A percentile compares a stretch with the other conserved stretches of the same genome.
phyloP scores from a whole-genome alignment of 2,113 vertebrate genomes.

The Grammomys dolichurus region DNA sequence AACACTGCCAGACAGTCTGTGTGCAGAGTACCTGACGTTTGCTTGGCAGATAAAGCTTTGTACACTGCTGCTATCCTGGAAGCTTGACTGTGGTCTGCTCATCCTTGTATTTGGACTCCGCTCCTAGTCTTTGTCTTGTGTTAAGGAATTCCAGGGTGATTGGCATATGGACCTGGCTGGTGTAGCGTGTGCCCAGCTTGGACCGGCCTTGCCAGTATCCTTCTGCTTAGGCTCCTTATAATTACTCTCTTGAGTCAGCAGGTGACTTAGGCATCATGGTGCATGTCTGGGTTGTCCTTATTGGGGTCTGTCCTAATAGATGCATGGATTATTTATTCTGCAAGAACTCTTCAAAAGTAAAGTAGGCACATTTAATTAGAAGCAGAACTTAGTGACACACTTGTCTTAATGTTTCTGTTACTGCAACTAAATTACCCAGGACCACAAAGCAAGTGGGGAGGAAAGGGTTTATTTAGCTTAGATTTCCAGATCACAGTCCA shows the following conservation, averaged over 20 bases:
- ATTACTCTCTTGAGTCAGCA: background rate
- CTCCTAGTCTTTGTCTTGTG: background rate
- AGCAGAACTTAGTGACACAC: background rate
- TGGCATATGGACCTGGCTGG: background rate
- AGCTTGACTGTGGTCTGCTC: background rate
- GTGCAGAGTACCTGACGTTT: background rate
- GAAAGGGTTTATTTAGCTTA: no score
- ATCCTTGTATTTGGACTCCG: background rate
- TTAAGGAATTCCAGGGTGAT: slow-evolving; percentile 13
- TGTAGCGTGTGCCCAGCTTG: background rate
- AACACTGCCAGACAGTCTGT: background rate
- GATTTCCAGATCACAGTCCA: no score
- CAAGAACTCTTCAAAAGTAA: slow-evolving; percentile 47
- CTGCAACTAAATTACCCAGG: no score
- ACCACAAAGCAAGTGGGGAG: no score
- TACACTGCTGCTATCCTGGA: background rate
- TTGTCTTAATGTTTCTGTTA: background rate
- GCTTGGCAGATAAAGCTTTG: background rate
- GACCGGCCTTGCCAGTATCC: background rate
- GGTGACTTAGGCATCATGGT: no score
- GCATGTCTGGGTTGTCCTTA: background rate
- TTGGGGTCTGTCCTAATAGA: background rate
- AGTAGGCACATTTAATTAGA: slow-evolving; percentile 15
- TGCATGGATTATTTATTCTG: slow-evolving; percentile 25
- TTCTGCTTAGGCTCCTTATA: background rate